Conservation (phyloP, 2,797 vertebrate species). For the Spinus pinus region DNA sequence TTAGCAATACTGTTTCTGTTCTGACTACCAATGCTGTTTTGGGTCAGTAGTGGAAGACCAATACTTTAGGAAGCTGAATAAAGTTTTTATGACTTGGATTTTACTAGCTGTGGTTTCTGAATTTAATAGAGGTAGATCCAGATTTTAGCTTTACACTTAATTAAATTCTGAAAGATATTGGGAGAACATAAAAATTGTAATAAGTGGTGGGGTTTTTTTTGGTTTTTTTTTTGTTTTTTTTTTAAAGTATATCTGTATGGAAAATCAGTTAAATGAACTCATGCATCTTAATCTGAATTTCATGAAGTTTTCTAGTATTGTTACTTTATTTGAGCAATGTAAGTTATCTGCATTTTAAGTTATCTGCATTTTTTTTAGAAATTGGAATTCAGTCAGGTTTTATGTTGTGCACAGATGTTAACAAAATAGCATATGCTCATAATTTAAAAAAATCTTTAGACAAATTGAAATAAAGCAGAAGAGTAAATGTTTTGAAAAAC, state of each 20-base stretch:
- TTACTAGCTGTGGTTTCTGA: constrained; percentile 70
- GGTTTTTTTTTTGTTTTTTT: not conserved
- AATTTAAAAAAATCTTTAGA: constrained; percentile 78
- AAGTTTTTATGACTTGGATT: constrained; percentile 66
- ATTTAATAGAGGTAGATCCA: constrained; percentile 55
- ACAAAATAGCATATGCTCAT: constrained; percentile 76
- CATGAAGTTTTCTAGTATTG: constrained; percentile 28
- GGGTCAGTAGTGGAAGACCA: constrained; percentile 1
- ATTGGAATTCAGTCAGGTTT: constrained; percentile 58
- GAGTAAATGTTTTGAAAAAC: constrained; percentile 84
- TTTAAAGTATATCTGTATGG: not conserved
- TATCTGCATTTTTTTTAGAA: constrained; percentile 58
- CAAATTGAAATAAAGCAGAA: constrained; percentile 84
- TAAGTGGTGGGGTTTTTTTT: not conserved
- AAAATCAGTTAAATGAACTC: constrained; percentile 17
- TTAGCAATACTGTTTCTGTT: constrained; percentile 40
- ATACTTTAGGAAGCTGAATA: constrained; percentile 41
- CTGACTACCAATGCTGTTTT: constrained; percentile 4
- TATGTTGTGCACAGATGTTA: constrained; percentile 64
- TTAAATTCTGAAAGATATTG: constrained; percentile 39
- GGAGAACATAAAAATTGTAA: not conserved
- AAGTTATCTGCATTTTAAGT: constrained; percentile 60
- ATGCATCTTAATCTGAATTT: not conserved
- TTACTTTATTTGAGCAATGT: constrained; percentile 29
- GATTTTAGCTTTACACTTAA: constrained; percentile 57